Percentiles rank a stretch among this genome's conserved stretches.
Conservation (phyloP, 2,797 vertebrate species). For the Halcyon leucocephala region DNA sequence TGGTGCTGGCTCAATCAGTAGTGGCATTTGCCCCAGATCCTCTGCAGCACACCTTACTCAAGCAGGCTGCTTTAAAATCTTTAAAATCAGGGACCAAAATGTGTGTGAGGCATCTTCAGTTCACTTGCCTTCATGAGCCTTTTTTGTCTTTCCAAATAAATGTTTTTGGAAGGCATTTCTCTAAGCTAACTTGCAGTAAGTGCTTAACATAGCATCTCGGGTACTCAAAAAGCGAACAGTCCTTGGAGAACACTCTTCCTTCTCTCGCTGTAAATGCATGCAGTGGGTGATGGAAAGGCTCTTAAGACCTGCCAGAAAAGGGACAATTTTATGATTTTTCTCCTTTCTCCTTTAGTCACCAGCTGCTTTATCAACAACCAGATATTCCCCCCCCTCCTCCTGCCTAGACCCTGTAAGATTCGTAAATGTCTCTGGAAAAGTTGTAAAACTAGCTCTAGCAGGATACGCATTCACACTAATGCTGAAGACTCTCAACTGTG, state of each 20-base stretch:
- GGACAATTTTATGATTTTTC: conserved; percentile 3
- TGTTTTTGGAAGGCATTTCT: conserved; percentile 45
- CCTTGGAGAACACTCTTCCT: conserved; percentile 56
- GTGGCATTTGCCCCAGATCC: conserved; percentile 31
- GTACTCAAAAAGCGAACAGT: conserved; percentile 52
- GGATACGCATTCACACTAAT: conserved; percentile 46
- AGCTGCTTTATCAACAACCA: conserved; percentile 39
- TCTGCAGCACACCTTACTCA: conserved; percentile 33
- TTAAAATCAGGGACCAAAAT: neutral
- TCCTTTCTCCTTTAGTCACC: conserved; percentile 17
- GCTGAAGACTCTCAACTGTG: conserved; percentile 71
- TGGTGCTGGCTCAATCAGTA: conserved; percentile 33
- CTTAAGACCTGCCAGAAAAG: conserved; percentile 42
- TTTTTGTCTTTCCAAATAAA: conserved; percentile 17
- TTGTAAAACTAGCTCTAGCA: conserved; percentile 62
- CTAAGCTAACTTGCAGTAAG: conserved; percentile 38
- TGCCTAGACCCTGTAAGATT: neutral
- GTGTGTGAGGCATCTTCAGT: neutral
- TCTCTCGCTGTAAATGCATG: neutral
- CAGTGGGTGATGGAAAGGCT: conserved; percentile 54
- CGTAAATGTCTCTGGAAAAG: conserved; percentile 52
- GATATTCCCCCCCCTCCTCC: neutral
- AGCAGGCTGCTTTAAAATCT: neutral
- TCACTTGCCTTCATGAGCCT: neutral
- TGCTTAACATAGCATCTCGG: conserved; percentile 53